Evolutionary conservation across 2,113 vertebrate genomes (phyloP).

Genomic region (Anhinga anhinga): DNA sequence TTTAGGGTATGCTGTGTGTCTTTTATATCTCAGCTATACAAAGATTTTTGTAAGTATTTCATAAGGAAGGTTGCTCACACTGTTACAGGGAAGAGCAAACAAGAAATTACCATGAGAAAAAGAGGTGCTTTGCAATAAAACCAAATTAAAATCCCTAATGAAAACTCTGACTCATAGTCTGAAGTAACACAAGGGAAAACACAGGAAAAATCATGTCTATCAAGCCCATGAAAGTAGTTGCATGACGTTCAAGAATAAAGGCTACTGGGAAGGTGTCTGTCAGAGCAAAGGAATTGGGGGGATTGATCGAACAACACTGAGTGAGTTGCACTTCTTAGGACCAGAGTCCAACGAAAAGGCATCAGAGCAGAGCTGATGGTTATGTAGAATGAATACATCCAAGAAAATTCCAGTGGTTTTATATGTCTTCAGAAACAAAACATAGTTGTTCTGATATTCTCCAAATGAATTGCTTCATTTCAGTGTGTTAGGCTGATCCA

Average conservation of each 20-base stretch:
- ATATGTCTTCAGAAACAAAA: background rate
- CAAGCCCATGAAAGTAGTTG: background rate
- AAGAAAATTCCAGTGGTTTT: background rate
- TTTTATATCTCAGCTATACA: background rate
- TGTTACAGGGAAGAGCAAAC: background rate
- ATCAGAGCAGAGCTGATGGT: background rate
- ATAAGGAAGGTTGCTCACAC: background rate
- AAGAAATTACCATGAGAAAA: background rate
- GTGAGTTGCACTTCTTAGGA: background rate
- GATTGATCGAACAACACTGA: background rate
- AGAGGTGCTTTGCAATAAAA: background rate
- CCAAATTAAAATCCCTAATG: background rate
- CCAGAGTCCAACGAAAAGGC: background rate
- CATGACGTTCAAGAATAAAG: background rate
- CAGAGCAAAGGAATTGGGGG: background rate
- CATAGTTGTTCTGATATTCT: background rate
- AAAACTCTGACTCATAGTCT: background rate
- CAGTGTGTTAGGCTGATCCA: background rate
- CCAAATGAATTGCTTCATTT: background rate
- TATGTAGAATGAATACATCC: background rate
- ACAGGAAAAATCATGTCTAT: background rate
- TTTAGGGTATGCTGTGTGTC: background rate
- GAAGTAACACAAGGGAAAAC: background rate
- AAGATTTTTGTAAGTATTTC: background rate
- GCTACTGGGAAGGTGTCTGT: rapidly evolving